phyloP scores from a whole-genome alignment of 2,113 vertebrate species.

The Dasyornis broadbenti region DNA sequence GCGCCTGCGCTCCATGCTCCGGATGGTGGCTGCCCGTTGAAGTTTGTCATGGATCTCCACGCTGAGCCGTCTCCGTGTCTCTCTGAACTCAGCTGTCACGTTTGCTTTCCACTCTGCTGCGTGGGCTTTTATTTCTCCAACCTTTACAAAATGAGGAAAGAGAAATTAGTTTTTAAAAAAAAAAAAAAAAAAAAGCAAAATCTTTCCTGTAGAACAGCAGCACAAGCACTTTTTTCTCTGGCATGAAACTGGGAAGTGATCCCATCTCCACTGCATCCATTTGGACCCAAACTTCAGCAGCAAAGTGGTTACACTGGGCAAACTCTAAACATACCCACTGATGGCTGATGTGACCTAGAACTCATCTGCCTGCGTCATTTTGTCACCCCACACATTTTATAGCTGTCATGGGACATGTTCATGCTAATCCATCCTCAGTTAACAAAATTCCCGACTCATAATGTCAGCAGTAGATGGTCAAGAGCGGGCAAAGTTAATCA shows the following conservation, averaged over 20 bases:
- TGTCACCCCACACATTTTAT: not conserved
- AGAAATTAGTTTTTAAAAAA: not conserved
- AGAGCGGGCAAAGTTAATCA: not conserved
- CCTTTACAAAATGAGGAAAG: conserved; percentile 65
- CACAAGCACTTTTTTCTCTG: not conserved
- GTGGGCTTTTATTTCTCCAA: conserved; percentile 93
- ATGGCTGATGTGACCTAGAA: not conserved
- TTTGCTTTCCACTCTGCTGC: conserved; percentile 98
- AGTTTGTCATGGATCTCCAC: conserved; percentile 97
- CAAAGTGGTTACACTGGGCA: not conserved
- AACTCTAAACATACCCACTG: not conserved
- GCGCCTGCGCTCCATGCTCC: conserved; percentile 95
- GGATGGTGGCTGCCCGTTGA: conserved; percentile 93
- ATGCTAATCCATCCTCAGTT: not conserved
- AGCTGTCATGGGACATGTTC: not conserved
- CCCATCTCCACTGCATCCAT: not conserved
- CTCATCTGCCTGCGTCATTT: not conserved
- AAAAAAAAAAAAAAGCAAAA: not conserved
- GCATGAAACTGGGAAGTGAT: not conserved
- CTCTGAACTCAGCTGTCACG: conserved; percentile 90
- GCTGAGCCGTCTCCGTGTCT: conserved; percentile 89
- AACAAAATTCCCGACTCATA: not conserved
- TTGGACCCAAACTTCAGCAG: not conserved
- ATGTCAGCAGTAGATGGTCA: not conserved
- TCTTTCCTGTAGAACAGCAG: not conserved